Evolutionary conservation across 2,888 invertebrate genomes (phyloP).

Genomic region (Caenorhabditis parvicauda): DNA sequence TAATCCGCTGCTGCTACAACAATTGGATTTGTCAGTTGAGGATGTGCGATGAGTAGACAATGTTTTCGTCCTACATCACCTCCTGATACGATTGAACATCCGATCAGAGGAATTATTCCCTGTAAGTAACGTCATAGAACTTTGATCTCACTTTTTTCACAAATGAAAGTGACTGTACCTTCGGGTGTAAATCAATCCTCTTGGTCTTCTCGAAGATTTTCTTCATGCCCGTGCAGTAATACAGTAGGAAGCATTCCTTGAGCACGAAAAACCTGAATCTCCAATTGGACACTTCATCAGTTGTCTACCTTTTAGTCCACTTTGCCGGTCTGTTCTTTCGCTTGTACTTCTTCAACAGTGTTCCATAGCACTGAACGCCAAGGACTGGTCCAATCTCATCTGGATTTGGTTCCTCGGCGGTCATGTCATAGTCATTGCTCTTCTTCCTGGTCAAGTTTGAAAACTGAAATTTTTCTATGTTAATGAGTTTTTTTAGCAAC

Average conservation of each 20-base stretch:
- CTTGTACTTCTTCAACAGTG: slow-evolving; percentile 50
- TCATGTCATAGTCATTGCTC: slow-evolving; percentile 37
- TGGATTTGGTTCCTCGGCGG: slow-evolving; percentile 33
- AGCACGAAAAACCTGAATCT: slow-evolving; percentile 65
- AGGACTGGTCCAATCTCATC: slow-evolving; percentile 42
- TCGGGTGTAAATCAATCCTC: slow-evolving; percentile 50
- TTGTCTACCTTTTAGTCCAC: slow-evolving; percentile 41
- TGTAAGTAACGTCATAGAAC: slow-evolving; percentile 8
- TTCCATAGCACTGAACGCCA: slow-evolving; percentile 50
- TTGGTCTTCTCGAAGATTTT: slow-evolving; percentile 47
- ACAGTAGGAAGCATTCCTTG: slow-evolving; percentile 66
- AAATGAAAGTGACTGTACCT: slow-evolving; percentile 16
- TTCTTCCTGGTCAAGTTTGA: slow-evolving; percentile 35
- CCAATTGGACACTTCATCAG: not conserved
- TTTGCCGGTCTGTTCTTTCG: slow-evolving; percentile 48
- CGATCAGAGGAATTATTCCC: slow-evolving; percentile 54
- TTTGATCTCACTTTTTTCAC: not conserved
- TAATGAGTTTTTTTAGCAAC: no score
- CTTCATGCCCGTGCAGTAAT: slow-evolving; percentile 61
- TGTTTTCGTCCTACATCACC: slow-evolving; percentile 51
- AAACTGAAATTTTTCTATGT: slow-evolving; percentile 30
- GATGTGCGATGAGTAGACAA: slow-evolving; percentile 53
- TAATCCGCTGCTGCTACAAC: slow-evolving; percentile 48
- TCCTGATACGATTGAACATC: slow-evolving; percentile 53
- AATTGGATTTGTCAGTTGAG: slow-evolving; percentile 48